Percentiles rank a stretch among this genome's conserved stretches.
phyloP scores from a whole-genome alignment of 2,113 vertebrate species.

The Oenanthe melanoleuca region DNA sequence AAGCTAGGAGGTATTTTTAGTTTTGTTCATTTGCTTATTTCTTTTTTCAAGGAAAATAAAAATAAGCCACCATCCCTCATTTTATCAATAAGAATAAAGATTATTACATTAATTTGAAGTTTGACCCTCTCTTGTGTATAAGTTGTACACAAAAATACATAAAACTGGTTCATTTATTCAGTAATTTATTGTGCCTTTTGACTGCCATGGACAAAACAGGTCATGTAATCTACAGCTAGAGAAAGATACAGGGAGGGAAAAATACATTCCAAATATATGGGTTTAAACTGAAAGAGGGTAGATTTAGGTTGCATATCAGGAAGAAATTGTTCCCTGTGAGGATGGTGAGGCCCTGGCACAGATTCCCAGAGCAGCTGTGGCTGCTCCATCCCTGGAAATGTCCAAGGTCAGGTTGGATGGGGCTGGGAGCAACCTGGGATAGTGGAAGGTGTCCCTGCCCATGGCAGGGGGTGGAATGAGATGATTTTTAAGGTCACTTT shows the following conservation, averaged over 20 bases:
- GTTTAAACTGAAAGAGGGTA: neutral
- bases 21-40: neutral
- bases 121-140: neutral
- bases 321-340: accelerated
- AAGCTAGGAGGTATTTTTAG: neutral
- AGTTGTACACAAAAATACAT: neutral
- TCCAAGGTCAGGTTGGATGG: accelerated
- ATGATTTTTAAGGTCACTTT: neutral
- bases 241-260: neutral
- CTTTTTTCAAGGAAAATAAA: neutral
- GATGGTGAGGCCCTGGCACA: accelerated
- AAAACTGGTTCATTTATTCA: neutral
- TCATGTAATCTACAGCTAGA: neutral
- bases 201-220: neutral
- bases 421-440: neutral
- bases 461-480: accelerated
- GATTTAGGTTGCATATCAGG: neutral
- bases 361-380: neutral
- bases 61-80: accelerated
- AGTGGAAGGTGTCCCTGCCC: neutral
- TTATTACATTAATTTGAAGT: neutral
- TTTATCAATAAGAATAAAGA: neutral
- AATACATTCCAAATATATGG: neutral
- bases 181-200: neutral
- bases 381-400: neutral